Percentiles rank a stretch among this genome's conserved stretches.
These are phyloP conservation scores for Drosophila dives DNA, from an alignment of 2,888 invertebrate species.

Conservation along the genomic window DNA sequence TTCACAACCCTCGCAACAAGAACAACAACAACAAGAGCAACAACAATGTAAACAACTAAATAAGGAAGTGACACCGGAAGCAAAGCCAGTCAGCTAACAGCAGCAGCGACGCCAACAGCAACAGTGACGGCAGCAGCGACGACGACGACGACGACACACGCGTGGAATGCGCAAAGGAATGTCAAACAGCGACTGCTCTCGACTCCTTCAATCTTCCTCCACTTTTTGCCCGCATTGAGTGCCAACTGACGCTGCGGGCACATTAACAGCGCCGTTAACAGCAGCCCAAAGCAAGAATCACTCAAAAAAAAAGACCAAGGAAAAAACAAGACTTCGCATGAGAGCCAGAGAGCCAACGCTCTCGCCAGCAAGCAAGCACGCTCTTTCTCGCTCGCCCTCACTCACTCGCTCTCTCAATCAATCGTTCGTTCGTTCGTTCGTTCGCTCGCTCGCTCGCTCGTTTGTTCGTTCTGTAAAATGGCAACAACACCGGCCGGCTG, in stretches of 20 bases:
- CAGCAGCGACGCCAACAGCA: slow-evolving; percentile 25
- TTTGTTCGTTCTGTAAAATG: slow-evolving; percentile 37
- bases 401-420: slow-evolving; percentile 9
- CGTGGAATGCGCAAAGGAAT: slow-evolving; percentile 74
- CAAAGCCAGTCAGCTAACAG: slow-evolving; percentile 23
- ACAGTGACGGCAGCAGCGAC: slow-evolving; percentile 39
- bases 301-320: slow-evolving; percentile 36
- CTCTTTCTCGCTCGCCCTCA: slow-evolving; percentile 1
- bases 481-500: slow-evolving; percentile 78
- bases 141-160: slow-evolving; percentile 11
- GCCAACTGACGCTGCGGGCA: slow-evolving; percentile 44
- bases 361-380: neutral
- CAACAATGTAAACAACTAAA: slow-evolving; percentile 77
- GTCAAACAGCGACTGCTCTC: slow-evolving; percentile 33
- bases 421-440: slow-evolving; percentile 12
- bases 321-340: neutral
- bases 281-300: slow-evolving; percentile 56
- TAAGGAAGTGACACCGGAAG: slow-evolving; percentile 80
- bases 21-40: slow-evolving; percentile 31
- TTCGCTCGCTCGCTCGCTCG: slow-evolving; percentile 13
- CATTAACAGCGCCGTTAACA: slow-evolving; percentile 43
- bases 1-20: slow-evolving; percentile 50
- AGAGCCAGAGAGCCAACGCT: neutral
- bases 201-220: neutral
- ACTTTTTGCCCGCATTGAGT: slow-evolving; percentile 35